Evolutionary conservation across 2,113 vertebrate genomes (phyloP).

Genomic region (Grantiella picta): DNA sequence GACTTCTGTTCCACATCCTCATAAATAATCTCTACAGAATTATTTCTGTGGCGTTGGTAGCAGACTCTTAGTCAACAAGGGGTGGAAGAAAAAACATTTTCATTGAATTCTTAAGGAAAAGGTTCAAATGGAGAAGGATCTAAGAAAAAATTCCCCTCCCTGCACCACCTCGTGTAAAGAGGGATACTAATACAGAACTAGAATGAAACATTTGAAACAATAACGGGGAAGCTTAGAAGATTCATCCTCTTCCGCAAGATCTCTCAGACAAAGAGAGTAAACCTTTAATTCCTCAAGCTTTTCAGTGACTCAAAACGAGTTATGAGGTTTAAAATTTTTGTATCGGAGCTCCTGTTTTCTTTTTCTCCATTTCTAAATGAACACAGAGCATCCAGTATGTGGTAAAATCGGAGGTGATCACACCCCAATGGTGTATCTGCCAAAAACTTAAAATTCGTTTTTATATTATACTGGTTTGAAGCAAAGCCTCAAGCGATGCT

Average conservation of each 20-base stretch:
- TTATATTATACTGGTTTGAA: background rate
- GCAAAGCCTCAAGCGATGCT: background rate
- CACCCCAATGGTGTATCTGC: background rate
- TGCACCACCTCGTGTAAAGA: background rate
- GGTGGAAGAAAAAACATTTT: background rate
- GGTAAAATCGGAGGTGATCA: background rate
- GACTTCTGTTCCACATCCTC: background rate
- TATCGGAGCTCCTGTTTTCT: background rate
- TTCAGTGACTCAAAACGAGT: background rate
- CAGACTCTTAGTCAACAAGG: background rate
- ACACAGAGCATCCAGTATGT: background rate
- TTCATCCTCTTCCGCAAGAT: background rate
- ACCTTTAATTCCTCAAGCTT: background rate
- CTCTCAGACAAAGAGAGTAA: background rate
- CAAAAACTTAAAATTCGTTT: background rate
- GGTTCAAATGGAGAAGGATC: background rate
- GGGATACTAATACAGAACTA: background rate
- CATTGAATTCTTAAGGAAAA: background rate
- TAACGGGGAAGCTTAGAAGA: background rate
- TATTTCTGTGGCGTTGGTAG: background rate
- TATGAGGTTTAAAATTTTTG: accelerated
- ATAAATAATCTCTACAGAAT: background rate
- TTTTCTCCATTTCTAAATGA: background rate
- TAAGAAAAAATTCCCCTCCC: background rate
- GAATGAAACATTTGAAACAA: background rate